These are phyloP conservation scores for Equus quagga DNA, from an alignment of 2,113 vertebrate genomes.

Conservation along the genomic window DNA sequence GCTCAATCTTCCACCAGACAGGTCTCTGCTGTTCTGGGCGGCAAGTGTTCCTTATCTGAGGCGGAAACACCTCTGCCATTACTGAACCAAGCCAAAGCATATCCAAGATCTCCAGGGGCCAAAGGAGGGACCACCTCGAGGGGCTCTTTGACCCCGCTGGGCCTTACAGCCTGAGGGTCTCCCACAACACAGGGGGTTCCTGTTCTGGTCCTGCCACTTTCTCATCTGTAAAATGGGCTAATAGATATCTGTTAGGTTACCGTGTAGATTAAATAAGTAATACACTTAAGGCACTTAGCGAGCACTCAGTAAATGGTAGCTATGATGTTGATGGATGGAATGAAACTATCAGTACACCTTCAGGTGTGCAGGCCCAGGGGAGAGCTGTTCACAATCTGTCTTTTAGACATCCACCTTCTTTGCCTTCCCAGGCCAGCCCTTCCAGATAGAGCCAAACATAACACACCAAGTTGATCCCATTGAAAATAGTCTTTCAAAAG, in stretches of 20 bases:
- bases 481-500: conserved; percentile 43
- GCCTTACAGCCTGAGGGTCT: neutral
- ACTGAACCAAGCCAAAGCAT: neutral
- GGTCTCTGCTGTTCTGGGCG: neutral
- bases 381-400: neutral
- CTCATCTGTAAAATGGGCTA: conserved; percentile 1
- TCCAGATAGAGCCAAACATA: neutral
- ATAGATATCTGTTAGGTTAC: neutral
- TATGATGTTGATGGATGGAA: neutral
- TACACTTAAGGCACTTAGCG: neutral
- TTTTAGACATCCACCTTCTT: neutral
- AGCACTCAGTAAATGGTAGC: neutral
- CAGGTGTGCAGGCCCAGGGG: neutral
- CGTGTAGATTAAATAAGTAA: neutral
- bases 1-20: neutral
- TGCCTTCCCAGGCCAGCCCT: neutral
- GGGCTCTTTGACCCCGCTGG: neutral
- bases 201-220: neutral
- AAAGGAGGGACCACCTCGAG: neutral
- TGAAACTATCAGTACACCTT: neutral
- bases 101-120: neutral
- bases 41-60: neutral
- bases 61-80: neutral
- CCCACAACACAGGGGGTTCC: neutral
- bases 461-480: neutral